These are phyloP conservation scores for Tortricodes alternella DNA, from an alignment of 2,888 invertebrate genomes.

Conservation along the genomic window DNA sequence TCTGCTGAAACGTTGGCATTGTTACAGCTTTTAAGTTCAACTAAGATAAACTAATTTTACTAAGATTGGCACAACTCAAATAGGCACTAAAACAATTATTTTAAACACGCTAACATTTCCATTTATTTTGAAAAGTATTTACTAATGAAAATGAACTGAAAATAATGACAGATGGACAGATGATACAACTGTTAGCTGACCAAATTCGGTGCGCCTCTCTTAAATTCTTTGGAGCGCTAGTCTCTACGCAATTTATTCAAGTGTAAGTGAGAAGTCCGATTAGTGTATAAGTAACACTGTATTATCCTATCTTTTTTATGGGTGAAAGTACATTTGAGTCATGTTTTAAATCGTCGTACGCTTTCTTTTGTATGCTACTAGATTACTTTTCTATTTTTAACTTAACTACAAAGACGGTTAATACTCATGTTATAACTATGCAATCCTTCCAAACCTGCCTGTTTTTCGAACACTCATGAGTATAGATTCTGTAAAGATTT, in stretches of 20 bases:
- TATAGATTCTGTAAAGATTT: too few relatives aligned
- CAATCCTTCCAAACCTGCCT: too few relatives aligned
- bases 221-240: conserved; percentile 6
- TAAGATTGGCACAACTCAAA: conserved; percentile 38
- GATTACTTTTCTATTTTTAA: background rate
- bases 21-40: conserved; percentile 34
- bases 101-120: conserved; percentile 48
- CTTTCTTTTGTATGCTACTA: background rate
- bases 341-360: background rate
- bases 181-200: conserved; percentile 19
- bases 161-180: conserved; percentile 32
- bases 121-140: conserved; percentile 41
- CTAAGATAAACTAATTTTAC: conserved; percentile 39
- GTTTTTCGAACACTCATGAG: too few relatives aligned
- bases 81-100: conserved; percentile 42
- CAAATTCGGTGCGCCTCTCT: background rate
- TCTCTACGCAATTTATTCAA: background rate
- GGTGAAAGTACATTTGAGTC: conserved; percentile 15
- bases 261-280: conserved; percentile 9
- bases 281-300: background rate
- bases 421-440: too few relatives aligned
- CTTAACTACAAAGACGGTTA: background rate
- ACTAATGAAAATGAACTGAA: conserved; percentile 41
- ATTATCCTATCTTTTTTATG: background rate
- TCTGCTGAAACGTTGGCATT: conserved; percentile 45